Conservation (phyloP, 2,888 invertebrate genomes). For the Megaustenia siamemsis region DNA sequence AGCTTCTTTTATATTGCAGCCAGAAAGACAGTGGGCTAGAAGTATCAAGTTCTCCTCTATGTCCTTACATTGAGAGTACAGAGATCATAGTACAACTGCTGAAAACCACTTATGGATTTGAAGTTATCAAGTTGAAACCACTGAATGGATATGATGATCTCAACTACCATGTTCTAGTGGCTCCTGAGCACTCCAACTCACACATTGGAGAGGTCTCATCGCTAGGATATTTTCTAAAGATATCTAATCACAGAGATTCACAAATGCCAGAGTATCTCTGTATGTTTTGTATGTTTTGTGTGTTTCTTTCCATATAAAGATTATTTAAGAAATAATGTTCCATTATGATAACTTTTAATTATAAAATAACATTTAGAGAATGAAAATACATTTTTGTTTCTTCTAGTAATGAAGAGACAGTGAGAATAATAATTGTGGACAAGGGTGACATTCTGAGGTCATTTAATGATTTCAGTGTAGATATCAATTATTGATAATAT, state of each 20-base stretch:
- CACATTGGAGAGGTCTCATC: constrained; percentile 63
- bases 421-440: no score
- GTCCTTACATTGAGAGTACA: constrained; percentile 23
- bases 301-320: no score
- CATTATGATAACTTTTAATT: no score
- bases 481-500: no score
- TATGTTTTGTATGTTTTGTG: no score
- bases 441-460: no score
- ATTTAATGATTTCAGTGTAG: no score
- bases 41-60: background rate
- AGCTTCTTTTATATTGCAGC: background rate
- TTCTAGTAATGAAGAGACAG: no score
- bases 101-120: constrained; percentile 83
- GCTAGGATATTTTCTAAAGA: constrained; percentile 85
- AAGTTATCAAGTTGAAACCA: constrained; percentile 83
- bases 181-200: constrained; percentile 77
- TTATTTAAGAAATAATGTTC: no score
- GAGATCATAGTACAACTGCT: constrained; percentile 32
- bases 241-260: constrained; percentile 90
- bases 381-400: no score
- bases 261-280: constrained; percentile 81
- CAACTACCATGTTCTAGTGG: constrained; percentile 86
- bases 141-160: constrained; percentile 89
- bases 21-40: background rate
- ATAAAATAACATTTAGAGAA: no score